Percentiles rank a stretch among this genome's conserved stretches.
These are phyloP conservation scores for Marmota monax DNA, from an alignment of 2,113 vertebrate species.

Conservation along the genomic window DNA sequence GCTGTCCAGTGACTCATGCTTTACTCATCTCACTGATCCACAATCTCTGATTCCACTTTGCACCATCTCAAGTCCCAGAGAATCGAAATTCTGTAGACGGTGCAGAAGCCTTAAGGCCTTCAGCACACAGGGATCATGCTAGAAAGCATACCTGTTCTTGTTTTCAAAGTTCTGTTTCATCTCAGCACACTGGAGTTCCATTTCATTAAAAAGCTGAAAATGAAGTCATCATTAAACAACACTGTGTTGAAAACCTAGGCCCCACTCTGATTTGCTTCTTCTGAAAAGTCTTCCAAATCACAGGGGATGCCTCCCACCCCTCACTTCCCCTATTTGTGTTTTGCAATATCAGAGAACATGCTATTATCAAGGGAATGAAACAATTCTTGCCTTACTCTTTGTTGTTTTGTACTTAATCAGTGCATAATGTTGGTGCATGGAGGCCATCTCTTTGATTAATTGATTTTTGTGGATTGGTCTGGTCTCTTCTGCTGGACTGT, in stretches of 20 bases:
- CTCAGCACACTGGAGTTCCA: conserved; percentile 75
- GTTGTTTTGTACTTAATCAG: neutral
- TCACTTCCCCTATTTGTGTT: fast-evolving
- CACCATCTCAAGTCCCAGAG: neutral
- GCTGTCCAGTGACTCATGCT: neutral
- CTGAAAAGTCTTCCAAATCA: neutral
- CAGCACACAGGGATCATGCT: neutral
- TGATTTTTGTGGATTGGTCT: neutral
- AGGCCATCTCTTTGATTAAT: neutral
- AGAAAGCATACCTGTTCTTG: conserved; percentile 74
- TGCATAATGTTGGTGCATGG: neutral
- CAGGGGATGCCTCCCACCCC: fast-evolving
- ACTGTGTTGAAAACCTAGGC: fast-evolving
- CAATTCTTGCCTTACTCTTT: neutral
- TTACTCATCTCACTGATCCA: neutral
- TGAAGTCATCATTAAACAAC: neutral
- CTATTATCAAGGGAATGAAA: neutral
- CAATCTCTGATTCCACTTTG: neutral
- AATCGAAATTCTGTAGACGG: neutral
- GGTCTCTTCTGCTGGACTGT: neutral
- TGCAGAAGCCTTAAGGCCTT: neutral
- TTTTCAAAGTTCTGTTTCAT: conserved; percentile 78
- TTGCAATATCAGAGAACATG: neutral
- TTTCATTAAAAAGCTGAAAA: conserved; percentile 80
- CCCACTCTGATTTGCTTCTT: neutral